Base-by-base conservation (phyloP, 2,113 vertebrate genomes). In the Cochlearius cochlearius region DNA sequence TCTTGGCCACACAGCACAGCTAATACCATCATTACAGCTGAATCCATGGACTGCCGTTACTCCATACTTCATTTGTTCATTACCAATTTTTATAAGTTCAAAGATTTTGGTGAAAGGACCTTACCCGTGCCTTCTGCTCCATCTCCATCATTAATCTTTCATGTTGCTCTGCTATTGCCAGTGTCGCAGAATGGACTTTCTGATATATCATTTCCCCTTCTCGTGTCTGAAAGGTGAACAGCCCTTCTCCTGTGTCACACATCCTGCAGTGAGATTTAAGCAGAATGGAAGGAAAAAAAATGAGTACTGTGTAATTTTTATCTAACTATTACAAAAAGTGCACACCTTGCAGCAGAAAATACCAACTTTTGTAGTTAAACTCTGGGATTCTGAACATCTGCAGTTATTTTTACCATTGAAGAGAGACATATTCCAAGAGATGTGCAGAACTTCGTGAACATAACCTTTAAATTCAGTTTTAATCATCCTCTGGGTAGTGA, bases 121-220 rank as follows among this genome's bases (percentile, higher is more conserved):
- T 97, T 98, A 99, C 99, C 99, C 99, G 99, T 97, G 99, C 99
- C 93, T 99, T 99, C 97, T 99, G 99, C 97, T 99, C 99, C 98
- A 99, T 99, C 97, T 99, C 99, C 97, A 99, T 98, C 99, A 99
- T 99, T 98, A 99, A 98, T 97, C 99, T 99, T 98, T 99, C 99
- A 68, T 99, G 99, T 92, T 99, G 99, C 93, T 99, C 99, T 94
- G 99, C 99, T 94, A 99, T 99, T 91, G 99, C 99, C 98, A 99
- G 97, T 16, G 99, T 99, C 91, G 99, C 99, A 74, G 99, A 99
- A 97, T 99, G 99, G 86, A 99, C 99, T 96, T 99, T 99, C 98
- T 99, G 99, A 98, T 99, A 99, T 97, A 99, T 99, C 99, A 99
- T 99, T 98, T 99, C 99, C 81, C 99, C 99, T 98, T 99, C 99